These are phyloP conservation scores for Archaeoteleia sp. DNA, from an alignment of 2,888 invertebrate species.

Conservation along the genomic window DNA sequence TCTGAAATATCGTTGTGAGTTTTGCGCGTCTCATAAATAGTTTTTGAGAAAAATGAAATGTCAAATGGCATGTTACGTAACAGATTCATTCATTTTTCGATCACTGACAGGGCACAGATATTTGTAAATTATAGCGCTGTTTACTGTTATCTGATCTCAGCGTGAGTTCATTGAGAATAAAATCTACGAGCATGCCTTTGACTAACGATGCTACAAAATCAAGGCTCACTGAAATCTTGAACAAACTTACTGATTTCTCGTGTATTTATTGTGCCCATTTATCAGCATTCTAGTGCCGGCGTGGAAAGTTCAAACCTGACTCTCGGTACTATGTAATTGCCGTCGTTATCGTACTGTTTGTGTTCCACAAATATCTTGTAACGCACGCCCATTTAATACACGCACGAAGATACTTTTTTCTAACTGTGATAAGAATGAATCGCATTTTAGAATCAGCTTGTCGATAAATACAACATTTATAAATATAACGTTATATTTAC, in stretches of 20 bases:
- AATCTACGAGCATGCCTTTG: conserved; percentile 50
- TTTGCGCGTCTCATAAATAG: no score
- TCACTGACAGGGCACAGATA: conserved; percentile 42
- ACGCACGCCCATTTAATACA: no score
- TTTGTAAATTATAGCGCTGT: conserved; percentile 53
- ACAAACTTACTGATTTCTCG: conserved; percentile 36
- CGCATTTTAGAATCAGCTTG: no score
- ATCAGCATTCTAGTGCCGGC: conserved; percentile 41
- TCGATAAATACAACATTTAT: no score
- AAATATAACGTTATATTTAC: no score
- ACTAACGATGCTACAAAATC: conserved; percentile 37
- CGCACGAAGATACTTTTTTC: no score
- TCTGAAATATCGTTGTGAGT: no score
- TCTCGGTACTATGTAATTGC: conserved; percentile 37
- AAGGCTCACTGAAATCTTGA: conserved; percentile 27
- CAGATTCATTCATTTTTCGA: conserved; percentile 28
- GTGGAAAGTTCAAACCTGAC: conserved; percentile 36
- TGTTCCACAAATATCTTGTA: conserved; percentile 42
- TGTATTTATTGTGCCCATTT: conserved; percentile 45
- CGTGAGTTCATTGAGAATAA: conserved; percentile 57
- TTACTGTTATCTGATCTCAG: conserved; percentile 59
- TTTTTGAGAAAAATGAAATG: no score
- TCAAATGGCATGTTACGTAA: background rate
- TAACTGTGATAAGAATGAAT: no score
- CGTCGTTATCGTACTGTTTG: conserved; percentile 46